These are phyloP conservation scores for Amblyopsis rosae DNA, from an alignment of 2,113 vertebrate species.

Conservation along the genomic window DNA sequence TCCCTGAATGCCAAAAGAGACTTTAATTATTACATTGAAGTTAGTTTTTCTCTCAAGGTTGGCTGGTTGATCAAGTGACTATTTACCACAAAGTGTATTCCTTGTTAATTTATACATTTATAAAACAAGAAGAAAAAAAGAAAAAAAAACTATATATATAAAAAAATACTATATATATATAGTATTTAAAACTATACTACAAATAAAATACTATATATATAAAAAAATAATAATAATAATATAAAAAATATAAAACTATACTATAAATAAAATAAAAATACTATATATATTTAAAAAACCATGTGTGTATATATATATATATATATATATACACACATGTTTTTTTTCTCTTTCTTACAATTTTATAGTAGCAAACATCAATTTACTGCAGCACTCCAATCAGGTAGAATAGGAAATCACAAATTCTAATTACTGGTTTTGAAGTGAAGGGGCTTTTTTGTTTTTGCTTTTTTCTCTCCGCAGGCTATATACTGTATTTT, in stretches of 20 bases:
- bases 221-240: background rate
- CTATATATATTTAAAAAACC: too few species aligned
- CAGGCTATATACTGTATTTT: too few species aligned
- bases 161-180: too few species aligned
- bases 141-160: too few species aligned
- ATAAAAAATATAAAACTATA: too few species aligned
- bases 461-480: too few species aligned
- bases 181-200: too few species aligned
- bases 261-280: too few species aligned
- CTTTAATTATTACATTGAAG: background rate
- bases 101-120: background rate
- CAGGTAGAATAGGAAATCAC: slow-evolving; percentile 51
- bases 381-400: slow-evolving; percentile 32
- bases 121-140: background rate
- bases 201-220: too few species aligned
- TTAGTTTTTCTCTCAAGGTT: background rate
- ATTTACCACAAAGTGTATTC: too few species aligned
- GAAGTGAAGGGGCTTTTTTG: background rate
- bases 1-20: too few species aligned
- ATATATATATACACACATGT: background rate
- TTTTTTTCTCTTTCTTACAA: background rate
- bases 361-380: slow-evolving; percentile 24
- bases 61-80: background rate
- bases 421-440: slow-evolving; percentile 37
- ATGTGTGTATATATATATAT: too few species aligned